These are phyloP conservation scores for Ictidomys tridecemlineatus DNA, from an alignment of 2,113 vertebrate species.

Conservation along the genomic window DNA sequence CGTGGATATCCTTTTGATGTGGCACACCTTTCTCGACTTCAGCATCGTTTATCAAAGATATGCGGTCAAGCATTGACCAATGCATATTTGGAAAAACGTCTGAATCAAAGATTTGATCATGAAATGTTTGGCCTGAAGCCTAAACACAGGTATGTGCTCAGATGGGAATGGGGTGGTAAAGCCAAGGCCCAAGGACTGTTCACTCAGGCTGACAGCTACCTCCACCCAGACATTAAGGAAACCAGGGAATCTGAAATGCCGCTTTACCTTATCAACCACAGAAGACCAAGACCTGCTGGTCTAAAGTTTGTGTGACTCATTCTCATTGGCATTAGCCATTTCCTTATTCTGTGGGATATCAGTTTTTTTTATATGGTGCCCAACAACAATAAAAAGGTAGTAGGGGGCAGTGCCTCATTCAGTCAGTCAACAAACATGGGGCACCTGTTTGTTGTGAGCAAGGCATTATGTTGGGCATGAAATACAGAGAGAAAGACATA, in stretches of 20 bases:
- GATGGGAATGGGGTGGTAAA: neutral
- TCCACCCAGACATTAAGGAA: neutral
- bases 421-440: neutral
- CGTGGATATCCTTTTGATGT: conserved; percentile 89
- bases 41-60: conserved; percentile 64
- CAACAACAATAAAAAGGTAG: neutral
- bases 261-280: neutral
- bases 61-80: conserved; percentile 49
- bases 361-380: neutral
- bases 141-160: conserved; percentile 87
- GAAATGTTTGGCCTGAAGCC: conserved; percentile 90
- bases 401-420: neutral
- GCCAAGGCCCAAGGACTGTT: neutral
- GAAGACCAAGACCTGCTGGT: neutral
- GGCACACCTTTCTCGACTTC: conserved; percentile 66
- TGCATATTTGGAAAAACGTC: conserved; percentile 78
- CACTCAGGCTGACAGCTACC: neutral
- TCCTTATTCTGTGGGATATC: neutral
- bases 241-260: neutral
- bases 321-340: neutral
- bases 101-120: conserved; percentile 90
- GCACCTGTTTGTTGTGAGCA: neutral
- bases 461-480: neutral
- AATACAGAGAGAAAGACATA: too few species aligned
- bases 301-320: neutral